Evolutionary conservation across 2,888 invertebrate species (phyloP).

Genomic region (Aproaerema taeniolella): DNA sequence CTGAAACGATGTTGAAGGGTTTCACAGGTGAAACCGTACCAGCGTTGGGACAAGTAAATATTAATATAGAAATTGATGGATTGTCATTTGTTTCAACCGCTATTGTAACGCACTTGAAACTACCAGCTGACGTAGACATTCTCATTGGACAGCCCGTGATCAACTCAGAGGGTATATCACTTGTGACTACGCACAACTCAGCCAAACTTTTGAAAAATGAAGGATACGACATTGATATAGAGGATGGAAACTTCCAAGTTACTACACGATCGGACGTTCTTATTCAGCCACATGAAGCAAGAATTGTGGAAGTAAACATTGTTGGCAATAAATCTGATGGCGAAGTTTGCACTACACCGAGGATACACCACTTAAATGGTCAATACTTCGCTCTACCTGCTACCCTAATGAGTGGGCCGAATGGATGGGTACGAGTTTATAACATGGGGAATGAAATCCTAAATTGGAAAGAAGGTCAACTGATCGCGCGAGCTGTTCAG

Average conservation of each 20-base stretch:
- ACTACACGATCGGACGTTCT: slow-evolving; percentile 9
- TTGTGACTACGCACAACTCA: slow-evolving; percentile 15
- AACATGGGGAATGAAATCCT: slow-evolving; percentile 18
- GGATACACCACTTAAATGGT: slow-evolving; percentile 21
- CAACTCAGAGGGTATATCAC: slow-evolving; percentile 16
- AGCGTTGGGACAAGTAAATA: slow-evolving; percentile 19
- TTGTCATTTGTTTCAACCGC: slow-evolving; percentile 13
- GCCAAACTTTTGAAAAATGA: slow-evolving; percentile 3
- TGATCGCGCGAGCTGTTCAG: slow-evolving; percentile 16
- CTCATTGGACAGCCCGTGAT: slow-evolving; percentile 26
- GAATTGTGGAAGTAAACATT: slow-evolving; percentile 20
- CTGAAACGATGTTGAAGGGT: slow-evolving; percentile 14
- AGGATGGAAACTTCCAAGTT: slow-evolving; percentile 14
- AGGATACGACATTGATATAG: slow-evolving; percentile 4
- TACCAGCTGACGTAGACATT: slow-evolving; percentile 19
- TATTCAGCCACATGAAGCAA: slow-evolving; percentile 18
- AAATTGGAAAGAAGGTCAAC: slow-evolving; percentile 14
- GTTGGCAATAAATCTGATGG: slow-evolving; percentile 12
- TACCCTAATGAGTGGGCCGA: slow-evolving; percentile 22
- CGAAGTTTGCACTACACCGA: slow-evolving; percentile 19
- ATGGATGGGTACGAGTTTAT: slow-evolving; percentile 24
- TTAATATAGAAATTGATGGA: slow-evolving; percentile 20
- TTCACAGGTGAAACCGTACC: slow-evolving; percentile 15
- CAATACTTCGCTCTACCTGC: slow-evolving; percentile 24
- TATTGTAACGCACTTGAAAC: slow-evolving; percentile 16